Evolutionary conservation across 2,888 invertebrate species (phyloP).

Genomic region (Meliscaeva auricollis): DNA sequence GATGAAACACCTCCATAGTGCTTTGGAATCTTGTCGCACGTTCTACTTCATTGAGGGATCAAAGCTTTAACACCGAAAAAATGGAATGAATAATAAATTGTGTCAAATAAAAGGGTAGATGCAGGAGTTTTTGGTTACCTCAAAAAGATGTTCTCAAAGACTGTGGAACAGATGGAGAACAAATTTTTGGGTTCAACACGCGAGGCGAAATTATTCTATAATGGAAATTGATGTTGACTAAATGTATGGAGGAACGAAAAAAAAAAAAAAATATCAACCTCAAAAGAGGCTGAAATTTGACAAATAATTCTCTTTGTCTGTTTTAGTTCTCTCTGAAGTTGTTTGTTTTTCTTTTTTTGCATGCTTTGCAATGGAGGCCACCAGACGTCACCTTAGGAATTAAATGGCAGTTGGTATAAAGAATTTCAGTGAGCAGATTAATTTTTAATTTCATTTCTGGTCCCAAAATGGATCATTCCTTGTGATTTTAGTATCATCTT

Average conservation of each 20-base stretch:
- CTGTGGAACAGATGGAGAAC: not conserved
- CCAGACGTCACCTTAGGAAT: not conserved
- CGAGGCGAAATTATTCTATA: slow-evolving; percentile 13
- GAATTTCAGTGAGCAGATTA: not conserved
- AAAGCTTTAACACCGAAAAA: slow-evolving; percentile 29
- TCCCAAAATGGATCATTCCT: no score
- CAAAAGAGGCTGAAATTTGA: slow-evolving; percentile 8
- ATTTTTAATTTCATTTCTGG: not conserved
- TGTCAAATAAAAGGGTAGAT: slow-evolving; percentile 43
- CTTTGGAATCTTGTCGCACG: slow-evolving; percentile 24
- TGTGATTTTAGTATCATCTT: no score
- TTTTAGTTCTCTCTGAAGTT: not conserved
- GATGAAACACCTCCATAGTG: not conserved
- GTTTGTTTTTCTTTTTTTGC: not conserved
- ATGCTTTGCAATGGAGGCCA: not conserved
- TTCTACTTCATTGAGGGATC: slow-evolving; percentile 52
- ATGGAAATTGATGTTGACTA: slow-evolving; percentile 21
- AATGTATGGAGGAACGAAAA: not conserved
- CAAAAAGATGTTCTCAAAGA: slow-evolving; percentile 23
- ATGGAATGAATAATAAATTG: slow-evolving; percentile 57
- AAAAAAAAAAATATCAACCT: not conserved
- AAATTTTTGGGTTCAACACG: slow-evolving; percentile 1
- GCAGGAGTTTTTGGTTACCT: not conserved
- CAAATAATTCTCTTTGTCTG: slow-evolving; percentile 11
- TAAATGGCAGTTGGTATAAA: not conserved